Base-by-base conservation (phyloP, 2,888 invertebrate genomes). In the Trichopria drosophilae region DNA sequence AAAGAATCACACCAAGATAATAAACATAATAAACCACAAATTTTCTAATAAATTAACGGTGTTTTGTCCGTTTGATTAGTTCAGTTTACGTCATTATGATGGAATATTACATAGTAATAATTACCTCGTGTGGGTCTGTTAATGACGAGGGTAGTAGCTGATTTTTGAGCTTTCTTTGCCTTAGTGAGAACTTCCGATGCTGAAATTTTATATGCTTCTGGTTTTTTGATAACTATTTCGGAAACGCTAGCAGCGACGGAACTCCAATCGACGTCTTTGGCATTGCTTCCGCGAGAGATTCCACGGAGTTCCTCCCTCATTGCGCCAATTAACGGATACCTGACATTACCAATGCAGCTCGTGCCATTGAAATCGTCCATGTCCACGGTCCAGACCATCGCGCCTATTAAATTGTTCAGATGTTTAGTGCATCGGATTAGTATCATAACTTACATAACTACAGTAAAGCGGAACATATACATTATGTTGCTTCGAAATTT, bases 301-400 rank as follows among this genome's bases (percentile, higher is more conserved):
- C 93, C 93, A 20, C 87, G 77, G 5, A 94, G 80, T 74, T 94
- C 93, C 76, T 94, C 93, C 57, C 90, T 86, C 87, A 94, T 94
- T 22, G 92, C 92, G 37, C 89, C 88, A 66, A 94, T 91, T 26
- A 94, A 78, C 0, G 94, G 94, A 73, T 92, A 94, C 68, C 89
- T 91, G 10, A 90, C 88, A 51, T 90, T 86, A 7, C 88, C 87
- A 0, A 88, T 90, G 63, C 93, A 93, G 1, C 86, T 81, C 1
- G 81, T 84, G 2, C 93, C 94, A 42, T 85, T 87, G 72, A 94
- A 94, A 75, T 94, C 94, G 62, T 94, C 94, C 91, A 93, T 93
- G 68, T 94, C 94, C 0, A 94, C 82, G 0, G 93, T 92, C 95
- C 94, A 95, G 0, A 94, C 91, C 94, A 94, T 94, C 37, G 93